Base-by-base conservation (phyloP, 2,797 vertebrate genomes). In the Chelon auratus region DNA sequence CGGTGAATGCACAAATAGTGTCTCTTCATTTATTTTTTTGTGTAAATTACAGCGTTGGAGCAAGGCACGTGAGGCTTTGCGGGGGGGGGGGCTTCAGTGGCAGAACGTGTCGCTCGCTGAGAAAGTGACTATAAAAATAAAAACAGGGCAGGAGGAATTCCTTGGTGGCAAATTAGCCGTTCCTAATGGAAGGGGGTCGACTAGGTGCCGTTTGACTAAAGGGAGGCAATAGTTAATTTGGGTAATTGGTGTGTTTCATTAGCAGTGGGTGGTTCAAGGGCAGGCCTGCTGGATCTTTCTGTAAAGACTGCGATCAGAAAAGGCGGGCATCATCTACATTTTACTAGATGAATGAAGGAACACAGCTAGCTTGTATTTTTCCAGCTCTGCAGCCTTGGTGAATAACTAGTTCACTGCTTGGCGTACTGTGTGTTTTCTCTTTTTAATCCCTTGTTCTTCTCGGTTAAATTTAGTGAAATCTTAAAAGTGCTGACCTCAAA, bases 51-150 rank as follows among this genome's bases (percentile, higher is more conserved):
- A 88, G 76, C 37, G 65, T 86, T 81, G 83, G 67, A 59, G 33
- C 56, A 20, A 39, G 63, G 72, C 45, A 54, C 55, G 36, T 13
- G 24, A 71, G 82, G 62, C 58, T 52, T 57, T 20, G 77, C 52
- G 77, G 61, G 30, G 30, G 77, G 76, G 59, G 48, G 51, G 58
- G 59, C 18, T 67, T 85, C 65, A 62, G 50, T 18, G 61, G 62
- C 52, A 79, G 61, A 89, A 85, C 58, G 81, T 72, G 86, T 68
- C 75, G 72, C 77, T 82, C 61, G 67, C 62, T 68, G 76, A 88
- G 84, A 88, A 89, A 81, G 85, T 78, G 82, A 80, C 80, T 86
- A 77, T 93, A 85, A 91, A 93, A 89, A 87, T 90, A 91, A 93
- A 92, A 92, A 90, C 87, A 83, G 88, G 81, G 77, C 64, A 84